Conservation (phyloP, 2,797 vertebrate genomes). For the Scolopax rusticola region DNA sequence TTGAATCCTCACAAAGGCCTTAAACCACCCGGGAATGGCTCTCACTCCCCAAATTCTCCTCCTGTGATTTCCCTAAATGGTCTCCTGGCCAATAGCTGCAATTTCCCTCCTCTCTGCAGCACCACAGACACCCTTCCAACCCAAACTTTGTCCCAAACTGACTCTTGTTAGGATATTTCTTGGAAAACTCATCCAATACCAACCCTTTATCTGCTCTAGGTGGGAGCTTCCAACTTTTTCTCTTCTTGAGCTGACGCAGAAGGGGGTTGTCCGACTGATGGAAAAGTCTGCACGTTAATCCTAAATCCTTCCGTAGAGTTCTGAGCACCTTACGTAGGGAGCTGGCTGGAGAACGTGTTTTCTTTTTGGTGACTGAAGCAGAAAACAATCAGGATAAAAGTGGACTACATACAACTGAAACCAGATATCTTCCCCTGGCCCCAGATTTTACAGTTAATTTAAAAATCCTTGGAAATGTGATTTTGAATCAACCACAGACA, state of each 20-base stretch:
- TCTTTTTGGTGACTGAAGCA: conserved; percentile 8
- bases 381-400: conserved; percentile 7
- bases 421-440: not conserved
- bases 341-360: not conserved
- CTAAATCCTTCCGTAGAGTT: not conserved
- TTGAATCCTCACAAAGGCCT: not conserved
- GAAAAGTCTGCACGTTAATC: not conserved
- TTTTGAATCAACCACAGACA: not conserved
- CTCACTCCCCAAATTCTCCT: not conserved
- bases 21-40: not conserved
- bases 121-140: not conserved
- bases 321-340: not conserved
- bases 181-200: not conserved
- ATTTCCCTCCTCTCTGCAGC: not conserved
- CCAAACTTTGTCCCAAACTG: not conserved
- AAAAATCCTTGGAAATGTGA: not conserved
- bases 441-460: not conserved
- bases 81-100: not conserved
- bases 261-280: not conserved
- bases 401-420: not conserved
- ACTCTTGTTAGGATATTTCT: not conserved
- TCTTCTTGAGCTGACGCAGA: not conserved
- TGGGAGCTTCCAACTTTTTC: not conserved
- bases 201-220: not conserved
- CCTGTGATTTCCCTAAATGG: not conserved